Evolutionary conservation across 1,140 invertebrate genomes (phyloP), one percentile per base, ranked within the genome.

Genomic region (Lerema accius): DNA sequence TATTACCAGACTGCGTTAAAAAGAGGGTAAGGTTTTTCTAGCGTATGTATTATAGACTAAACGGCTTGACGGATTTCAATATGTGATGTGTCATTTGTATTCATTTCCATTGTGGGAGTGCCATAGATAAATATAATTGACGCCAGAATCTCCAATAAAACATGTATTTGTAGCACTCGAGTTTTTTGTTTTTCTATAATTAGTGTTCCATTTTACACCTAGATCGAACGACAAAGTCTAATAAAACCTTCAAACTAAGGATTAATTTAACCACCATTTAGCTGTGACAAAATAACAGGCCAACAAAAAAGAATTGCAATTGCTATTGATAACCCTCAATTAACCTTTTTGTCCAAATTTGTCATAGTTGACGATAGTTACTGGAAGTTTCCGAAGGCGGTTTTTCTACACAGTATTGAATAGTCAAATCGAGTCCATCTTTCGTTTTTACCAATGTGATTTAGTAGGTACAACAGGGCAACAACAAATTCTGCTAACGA

Each of bases 301-400:
- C 17, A 19, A 48, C 19, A 48, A 53, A 40, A 53, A 39, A 32
- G 15, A n/a, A 53, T 40, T 40, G 39, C 50, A 35, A 17, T 10
- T 19, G 17, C 35, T 39, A 49, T 49, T 32, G 46, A 5, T 40
- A 40, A 4, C 50, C 7, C 6, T 40, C 56, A 50, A 49, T 48
- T 64, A 23, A 53, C 50, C 56, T 65, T 65, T 63, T 61, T 39
- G 56, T 14, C 19, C 11, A 39, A 23, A 65, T 69, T 69, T 56
- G 56, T 61, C 45, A 61, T 43, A 51, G 51, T 60, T 26, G 61
- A 64, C 4, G 50, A 48, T 42, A 23, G 15, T 49, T 23, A 28
- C 16, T 9, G n/a, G 13, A 13, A 26, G 17, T 26, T 23, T 46
- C 11, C 19, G 17, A 1, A 32, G 13, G 7, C n/a, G 42, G n/a